Base-by-base conservation (phyloP, 2,797 vertebrate species). In the Hylomyscus alleni region DNA sequence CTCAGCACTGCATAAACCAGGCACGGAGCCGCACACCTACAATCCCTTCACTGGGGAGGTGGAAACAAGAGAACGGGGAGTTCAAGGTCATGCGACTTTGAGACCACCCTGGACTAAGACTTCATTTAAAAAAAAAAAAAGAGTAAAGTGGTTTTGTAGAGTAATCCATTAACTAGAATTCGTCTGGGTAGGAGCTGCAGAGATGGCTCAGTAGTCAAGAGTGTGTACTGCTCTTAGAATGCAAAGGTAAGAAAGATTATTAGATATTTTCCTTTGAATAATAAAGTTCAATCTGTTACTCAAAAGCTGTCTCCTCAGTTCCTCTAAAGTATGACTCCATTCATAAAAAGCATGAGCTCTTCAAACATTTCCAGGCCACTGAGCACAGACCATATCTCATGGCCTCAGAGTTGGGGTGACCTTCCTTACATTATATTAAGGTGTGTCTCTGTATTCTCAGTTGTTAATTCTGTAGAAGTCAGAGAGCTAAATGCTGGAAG, bases 271-370 rank as follows among this genome's bases (percentile, higher is more conserved):
- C 54, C 65, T 73, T 77, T 73, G 52, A 73, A 69, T 31, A 95
- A 77, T 69, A 91, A 76, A 96, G 60, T 92, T 92, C 17, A 52
- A 78, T 40, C 37, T 92, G 24, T 81, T n/a, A 96, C 40, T 60
- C 69, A 80, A 81, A 88, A 58, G 73, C 75, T 13, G n/a, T 52
- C 78, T 85, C 34, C 24, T 95, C 24, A 2, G 44, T 83, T 87
- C 76, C 52, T 58, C 90, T 84, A 91, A 95, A 94, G 40, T 52
- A 83, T 65, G 65, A 93, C 19, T 91, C 44, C 37, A 58, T 6
- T 89, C 44, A 37, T n/a, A 91, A 93, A 87, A 11, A 85, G 31
- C 34, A 73, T 0, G 20, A 14, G 13, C 75, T 19, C n/a, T 11
- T 67, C 47, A 44, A 73, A 34, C 37, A 50, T 40, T 44, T 67